A percentile compares a stretch with the other conserved stretches of the same genome.
phyloP scores from a whole-genome alignment of 2,113 vertebrate species.

The Chitala chitala region DNA sequence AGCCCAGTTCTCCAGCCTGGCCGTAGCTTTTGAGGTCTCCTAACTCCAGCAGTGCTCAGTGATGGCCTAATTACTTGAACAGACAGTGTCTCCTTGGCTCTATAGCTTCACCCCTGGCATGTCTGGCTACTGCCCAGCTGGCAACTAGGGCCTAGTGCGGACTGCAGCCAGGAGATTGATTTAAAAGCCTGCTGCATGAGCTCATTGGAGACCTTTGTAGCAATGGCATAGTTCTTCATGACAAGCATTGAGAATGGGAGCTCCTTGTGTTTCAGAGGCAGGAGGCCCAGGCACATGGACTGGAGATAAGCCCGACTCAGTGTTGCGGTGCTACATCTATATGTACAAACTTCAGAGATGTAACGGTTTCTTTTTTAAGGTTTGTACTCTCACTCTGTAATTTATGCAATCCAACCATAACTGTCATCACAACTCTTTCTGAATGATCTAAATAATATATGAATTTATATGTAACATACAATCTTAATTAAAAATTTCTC shows the following conservation, averaged over 20 bases:
- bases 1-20: not conserved
- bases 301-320: not conserved
- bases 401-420: no score
- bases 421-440: no score
- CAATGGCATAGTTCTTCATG: not conserved
- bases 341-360: no score
- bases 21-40: not conserved
- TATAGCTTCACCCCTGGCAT: not conserved
- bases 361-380: no score
- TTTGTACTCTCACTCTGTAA: not conserved
- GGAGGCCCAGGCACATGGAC: not conserved
- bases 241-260: not conserved
- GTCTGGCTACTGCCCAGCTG: slow-evolving; percentile 5
- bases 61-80: not conserved
- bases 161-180: not conserved
- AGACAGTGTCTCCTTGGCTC: not conserved
- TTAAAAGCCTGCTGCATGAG: not conserved
- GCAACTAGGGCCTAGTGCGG: not conserved
- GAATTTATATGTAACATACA: no score
- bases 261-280: slow-evolving; percentile 16
- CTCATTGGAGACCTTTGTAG: not conserved
- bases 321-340: no score
- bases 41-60: not conserved
- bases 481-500: no score
- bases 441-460: no score